Evolutionary conservation across 2,113 vertebrate genomes (phyloP).

Genomic region (Nothocercus nigrocapillus): DNA sequence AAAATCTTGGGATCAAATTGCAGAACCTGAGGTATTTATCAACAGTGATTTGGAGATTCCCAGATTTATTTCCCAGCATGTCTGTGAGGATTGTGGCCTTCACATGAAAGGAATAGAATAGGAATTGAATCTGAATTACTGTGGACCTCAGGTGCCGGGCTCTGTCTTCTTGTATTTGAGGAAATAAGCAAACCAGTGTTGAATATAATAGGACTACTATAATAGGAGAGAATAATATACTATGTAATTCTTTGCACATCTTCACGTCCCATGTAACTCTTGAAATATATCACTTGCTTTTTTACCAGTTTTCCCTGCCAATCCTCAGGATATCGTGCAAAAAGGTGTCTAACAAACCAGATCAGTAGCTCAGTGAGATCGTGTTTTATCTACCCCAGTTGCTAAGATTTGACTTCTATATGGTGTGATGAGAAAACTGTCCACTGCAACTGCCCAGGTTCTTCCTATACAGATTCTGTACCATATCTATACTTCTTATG

Average conservation of each 20-base stretch:
- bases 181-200: neutral
- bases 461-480: neutral
- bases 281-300: neutral
- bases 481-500: neutral
- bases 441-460: rapidly evolving
- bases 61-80: conserved; percentile 1
- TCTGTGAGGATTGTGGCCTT: conserved; percentile 14
- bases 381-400: neutral
- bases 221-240: neutral
- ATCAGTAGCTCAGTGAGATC: neutral
- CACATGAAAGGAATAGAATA: neutral
- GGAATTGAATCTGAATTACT: conserved; percentile 6
- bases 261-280: neutral
- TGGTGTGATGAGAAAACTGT: neutral
- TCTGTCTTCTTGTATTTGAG: neutral
- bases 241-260: neutral
- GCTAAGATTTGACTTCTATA: neutral
- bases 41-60: neutral
- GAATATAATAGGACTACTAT: too few relatives aligned
- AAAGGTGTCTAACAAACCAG: neutral
- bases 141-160: neutral
- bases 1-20: conserved; percentile 43
- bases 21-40: neutral
- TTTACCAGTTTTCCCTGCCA: neutral
- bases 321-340: neutral